Conservation (phyloP, 2,888 invertebrate genomes). For the Patella depressa region DNA sequence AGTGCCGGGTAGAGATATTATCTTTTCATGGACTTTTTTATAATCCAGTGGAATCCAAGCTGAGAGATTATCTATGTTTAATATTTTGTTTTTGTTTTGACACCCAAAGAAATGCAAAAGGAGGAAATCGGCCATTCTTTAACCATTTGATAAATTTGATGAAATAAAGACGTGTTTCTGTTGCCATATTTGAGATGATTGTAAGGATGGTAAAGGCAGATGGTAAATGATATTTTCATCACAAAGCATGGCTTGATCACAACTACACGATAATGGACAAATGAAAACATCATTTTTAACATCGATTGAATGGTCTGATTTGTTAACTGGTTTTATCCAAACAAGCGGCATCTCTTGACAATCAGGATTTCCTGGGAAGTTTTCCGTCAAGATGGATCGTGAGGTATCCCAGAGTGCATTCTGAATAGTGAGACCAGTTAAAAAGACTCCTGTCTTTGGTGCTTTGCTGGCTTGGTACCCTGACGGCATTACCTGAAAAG, state of each 20-base stretch:
- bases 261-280: slow-evolving; percentile 56
- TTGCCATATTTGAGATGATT: slow-evolving; percentile 48
- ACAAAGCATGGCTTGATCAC: slow-evolving; percentile 43
- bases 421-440: slow-evolving; percentile 56
- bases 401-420: slow-evolving; percentile 65
- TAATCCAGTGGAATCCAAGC: too few relatives aligned
- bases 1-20: too few relatives aligned
- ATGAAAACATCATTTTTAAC: slow-evolving; percentile 33
- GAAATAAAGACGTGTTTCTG: slow-evolving; percentile 52
- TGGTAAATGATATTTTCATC: slow-evolving; percentile 47
- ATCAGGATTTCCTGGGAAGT: slow-evolving; percentile 39
- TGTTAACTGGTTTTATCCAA: slow-evolving; percentile 59
- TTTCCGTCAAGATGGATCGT: slow-evolving; percentile 46
- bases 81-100: too few relatives aligned
- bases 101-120: too few relatives aligned
- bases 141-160: too few relatives aligned
- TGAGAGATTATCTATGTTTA: too few relatives aligned
- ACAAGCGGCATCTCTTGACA: slow-evolving; percentile 54
- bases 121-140: too few relatives aligned
- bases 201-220: slow-evolving; percentile 51
- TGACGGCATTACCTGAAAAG: slow-evolving; percentile 60
- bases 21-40: too few relatives aligned
- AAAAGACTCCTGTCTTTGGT: slow-evolving; percentile 58
- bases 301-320: slow-evolving; percentile 17
- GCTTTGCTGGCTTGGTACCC: slow-evolving; percentile 48